Percentiles rank a stretch among this genome's conserved stretches.
These are phyloP conservation scores for Arothron firmamentum DNA, from an alignment of 2,113 vertebrate genomes.

Conservation along the genomic window DNA sequence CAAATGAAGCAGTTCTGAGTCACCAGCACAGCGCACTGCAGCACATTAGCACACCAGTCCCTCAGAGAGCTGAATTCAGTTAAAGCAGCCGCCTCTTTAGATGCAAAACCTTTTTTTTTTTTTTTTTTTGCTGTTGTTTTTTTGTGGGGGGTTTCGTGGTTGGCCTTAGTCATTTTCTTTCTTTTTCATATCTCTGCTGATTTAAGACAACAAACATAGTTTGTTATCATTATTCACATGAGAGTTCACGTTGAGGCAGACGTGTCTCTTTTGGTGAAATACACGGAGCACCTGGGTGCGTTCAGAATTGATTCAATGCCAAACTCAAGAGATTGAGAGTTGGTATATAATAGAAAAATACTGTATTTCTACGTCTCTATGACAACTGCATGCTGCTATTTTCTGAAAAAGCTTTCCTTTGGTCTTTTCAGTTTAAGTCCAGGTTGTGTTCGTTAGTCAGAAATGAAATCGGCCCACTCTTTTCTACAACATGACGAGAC, in stretches of 20 bases:
- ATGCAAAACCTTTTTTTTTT: not conserved
- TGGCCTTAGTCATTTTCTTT: not conserved
- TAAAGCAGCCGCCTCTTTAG: constrained; percentile 21
- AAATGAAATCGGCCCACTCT: constrained; percentile 30
- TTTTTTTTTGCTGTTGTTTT: not conserved
- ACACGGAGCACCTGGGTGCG: constrained; percentile 15
- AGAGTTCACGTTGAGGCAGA: constrained; percentile 43
- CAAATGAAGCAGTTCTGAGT: constrained; percentile 42
- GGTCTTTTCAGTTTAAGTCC: not conserved
- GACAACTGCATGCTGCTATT: too few relatives aligned
- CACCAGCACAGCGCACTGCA: constrained; percentile 16
- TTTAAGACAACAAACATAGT: constrained; percentile 15
- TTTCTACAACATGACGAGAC: constrained; percentile 54
- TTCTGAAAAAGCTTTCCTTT: not conserved
- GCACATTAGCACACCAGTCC: constrained; percentile 1
- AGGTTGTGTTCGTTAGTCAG: constrained; percentile 33
- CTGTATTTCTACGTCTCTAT: too few relatives aligned
- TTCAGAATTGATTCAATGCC: constrained; percentile 11
- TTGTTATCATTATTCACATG: constrained; percentile 45
- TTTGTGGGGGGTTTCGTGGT: too few relatives aligned
- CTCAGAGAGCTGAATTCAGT: constrained; percentile 11
- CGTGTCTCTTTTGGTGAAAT: constrained; percentile 49
- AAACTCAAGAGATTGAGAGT: too few relatives aligned
- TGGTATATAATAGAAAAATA: too few relatives aligned
- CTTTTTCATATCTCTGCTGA: constrained; percentile 3